Conservation (phyloP, 2,797 vertebrate species). For the Telmatherina bonti region DNA sequence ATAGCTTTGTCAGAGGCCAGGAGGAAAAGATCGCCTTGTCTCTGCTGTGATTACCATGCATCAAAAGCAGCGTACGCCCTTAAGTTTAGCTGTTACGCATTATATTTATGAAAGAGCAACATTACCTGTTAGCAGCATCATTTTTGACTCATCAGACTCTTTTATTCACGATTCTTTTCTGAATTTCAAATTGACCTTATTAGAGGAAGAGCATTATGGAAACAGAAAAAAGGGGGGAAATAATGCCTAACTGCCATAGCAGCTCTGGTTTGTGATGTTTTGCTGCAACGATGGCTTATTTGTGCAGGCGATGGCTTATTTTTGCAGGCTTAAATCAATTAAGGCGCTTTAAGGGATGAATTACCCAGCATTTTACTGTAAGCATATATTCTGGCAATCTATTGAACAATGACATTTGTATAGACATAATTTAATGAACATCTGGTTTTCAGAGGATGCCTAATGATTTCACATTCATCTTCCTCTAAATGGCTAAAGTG, state of each 20-base stretch:
- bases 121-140: conserved; percentile 57
- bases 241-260: conserved; percentile 48
- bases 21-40: conserved; percentile 58
- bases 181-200: conserved; percentile 68
- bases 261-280: conserved; percentile 52
- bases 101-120: conserved; percentile 69
- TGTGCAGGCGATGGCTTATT: conserved; percentile 63
- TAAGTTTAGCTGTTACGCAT: conserved; percentile 63
- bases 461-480: conserved; percentile 88
- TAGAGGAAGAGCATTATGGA: conserved; percentile 66
- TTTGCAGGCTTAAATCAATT: conserved; percentile 75
- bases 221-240: conserved; percentile 52
- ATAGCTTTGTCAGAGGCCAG: conserved; percentile 73
- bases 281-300: conserved; percentile 61
- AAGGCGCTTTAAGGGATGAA: conserved; percentile 72
- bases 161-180: conserved; percentile 64
- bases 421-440: conserved; percentile 86
- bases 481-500: conserved; percentile 86
- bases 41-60: conserved; percentile 66
- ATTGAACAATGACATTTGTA: conserved; percentile 82
- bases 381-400: conserved; percentile 79
- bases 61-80: conserved; percentile 67
- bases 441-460: conserved; percentile 85
- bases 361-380: conserved; percentile 77
- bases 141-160: conserved; percentile 68